These are phyloP conservation scores for Hanleya hanleyi DNA, from an alignment of 2,888 invertebrate genomes.

Conservation along the genomic window DNA sequence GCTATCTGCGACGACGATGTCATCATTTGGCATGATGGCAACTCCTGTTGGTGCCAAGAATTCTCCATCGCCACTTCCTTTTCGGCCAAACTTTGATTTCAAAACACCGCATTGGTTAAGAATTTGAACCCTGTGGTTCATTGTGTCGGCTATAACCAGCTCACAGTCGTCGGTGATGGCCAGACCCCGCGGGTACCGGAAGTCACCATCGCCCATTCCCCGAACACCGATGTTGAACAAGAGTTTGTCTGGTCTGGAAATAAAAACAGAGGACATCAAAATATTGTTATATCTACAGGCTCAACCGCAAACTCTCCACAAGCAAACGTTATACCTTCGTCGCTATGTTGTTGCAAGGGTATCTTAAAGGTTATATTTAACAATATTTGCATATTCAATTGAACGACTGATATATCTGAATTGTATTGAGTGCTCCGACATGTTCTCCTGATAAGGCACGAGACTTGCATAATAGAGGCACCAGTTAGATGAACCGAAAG, in stretches of 20 bases:
- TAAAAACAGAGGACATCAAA: not conserved
- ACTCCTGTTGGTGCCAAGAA: conserved; percentile 66
- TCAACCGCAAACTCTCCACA: no score
- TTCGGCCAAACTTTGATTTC: conserved; percentile 52
- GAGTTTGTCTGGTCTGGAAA: conserved; percentile 64
- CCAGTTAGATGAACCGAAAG: no score
- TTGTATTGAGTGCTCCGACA: no score
- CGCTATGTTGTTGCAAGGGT: no score
- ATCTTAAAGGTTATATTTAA: no score
- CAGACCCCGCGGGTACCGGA: conserved; percentile 64
- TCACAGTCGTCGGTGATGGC: conserved; percentile 52
- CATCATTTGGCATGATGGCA: conserved; percentile 59
- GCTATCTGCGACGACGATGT: conserved; percentile 67
- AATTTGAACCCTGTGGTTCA: conserved; percentile 65
- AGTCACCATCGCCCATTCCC: conserved; percentile 58
- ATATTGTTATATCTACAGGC: no score
- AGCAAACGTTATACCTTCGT: no score
- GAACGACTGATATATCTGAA: no score
- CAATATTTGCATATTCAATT: no score
- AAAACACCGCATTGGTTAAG: conserved; percentile 60
- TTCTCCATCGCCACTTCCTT: conserved; percentile 52
- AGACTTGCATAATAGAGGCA: no score
- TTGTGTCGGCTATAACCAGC: conserved; percentile 65
- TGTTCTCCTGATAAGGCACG: no score
- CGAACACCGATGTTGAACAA: conserved; percentile 54